Evolutionary conservation across 2,797 vertebrate species (phyloP), one percentile per base, ranked within the genome.

Genomic region (Pristis pectinata): DNA sequence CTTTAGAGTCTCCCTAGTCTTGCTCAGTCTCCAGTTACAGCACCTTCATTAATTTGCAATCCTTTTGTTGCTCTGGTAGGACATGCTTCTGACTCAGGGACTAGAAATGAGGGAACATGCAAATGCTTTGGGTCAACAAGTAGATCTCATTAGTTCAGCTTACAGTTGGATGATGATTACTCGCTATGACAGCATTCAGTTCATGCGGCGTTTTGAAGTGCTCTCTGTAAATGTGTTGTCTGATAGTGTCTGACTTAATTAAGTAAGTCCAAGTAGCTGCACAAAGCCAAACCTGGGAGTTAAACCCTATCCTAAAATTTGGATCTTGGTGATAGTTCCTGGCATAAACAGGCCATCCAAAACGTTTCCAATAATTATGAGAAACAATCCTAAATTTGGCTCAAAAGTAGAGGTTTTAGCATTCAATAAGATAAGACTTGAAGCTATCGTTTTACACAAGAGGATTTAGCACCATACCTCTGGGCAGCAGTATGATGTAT

Each of bases 121-220:
- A 76, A 94, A 94, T 94, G 5, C 67, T 76, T 19, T 34, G 70
- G 67, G 92, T 94, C 70, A 74, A 70, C 70, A 94, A 94, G 89
- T 59, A 94, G 41, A 82, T 95, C 95, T 96, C 94, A 37, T 96
- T 97, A 96, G 76, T 95, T 41, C 77, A 94, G n/a, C 94, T 95
- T 95, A 56, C 94, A 0, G 0, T 95, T 93, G 41, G 95, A 95
- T 94, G 95, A 94, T 96, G 94, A 95, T 96, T 44, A 93, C 37
- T 96, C 96, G 95, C 95, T 96, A 96, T 97, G 96, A 96, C 96
- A 0, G 8, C 95, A 95, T 76, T 95, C 96, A 96, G 96, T 97
- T 70, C 91, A 96, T 93, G 95, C 94, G 95, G 96, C 95, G 95
- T 44, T 95, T 95, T 96, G 96, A 95, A 95, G 95, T 95, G 93